Percentiles rank a stretch among this genome's conserved stretches.
Evolutionary conservation across 2,888 invertebrate species (phyloP).

Genomic region (Andricus quercusramuli): DNA sequence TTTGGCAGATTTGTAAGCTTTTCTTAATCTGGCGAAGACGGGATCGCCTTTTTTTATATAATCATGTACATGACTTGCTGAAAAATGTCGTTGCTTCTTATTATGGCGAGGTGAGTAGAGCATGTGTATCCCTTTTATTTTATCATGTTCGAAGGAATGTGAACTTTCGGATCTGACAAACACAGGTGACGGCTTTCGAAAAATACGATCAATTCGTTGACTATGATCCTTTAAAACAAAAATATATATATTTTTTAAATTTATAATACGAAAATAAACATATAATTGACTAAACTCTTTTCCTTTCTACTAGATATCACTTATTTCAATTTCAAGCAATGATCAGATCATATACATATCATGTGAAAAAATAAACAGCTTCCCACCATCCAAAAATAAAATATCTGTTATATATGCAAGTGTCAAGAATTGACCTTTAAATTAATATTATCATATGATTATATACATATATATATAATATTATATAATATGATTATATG

Average conservation of each 20-base stretch:
- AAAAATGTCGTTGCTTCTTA: slow-evolving; percentile 63
- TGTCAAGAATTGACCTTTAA: neutral
- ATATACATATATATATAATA: too few relatives aligned
- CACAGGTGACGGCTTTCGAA: neutral
- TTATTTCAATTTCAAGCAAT: neutral
- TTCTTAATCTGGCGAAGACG: slow-evolving; percentile 60
- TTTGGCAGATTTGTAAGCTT: slow-evolving; percentile 67
- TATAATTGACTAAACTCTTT: neutral
- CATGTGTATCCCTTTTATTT: neutral
- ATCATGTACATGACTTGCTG: slow-evolving; percentile 65
- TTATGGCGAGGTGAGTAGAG: neutral
- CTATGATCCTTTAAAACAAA: neutral
- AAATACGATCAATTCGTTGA: neutral
- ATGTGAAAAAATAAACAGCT: neutral
- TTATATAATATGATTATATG: too few relatives aligned
- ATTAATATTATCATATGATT: too few relatives aligned
- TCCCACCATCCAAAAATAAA: neutral
- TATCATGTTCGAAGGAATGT: neutral
- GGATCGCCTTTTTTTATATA: slow-evolving; percentile 58
- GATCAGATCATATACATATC: neutral
- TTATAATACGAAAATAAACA: neutral
- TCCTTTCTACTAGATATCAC: neutral
- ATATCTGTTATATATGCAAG: neutral
- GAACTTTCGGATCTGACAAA: neutral
- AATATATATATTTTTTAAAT: neutral